Evolutionary conservation across 2,797 vertebrate species (phyloP), one percentile per base, ranked within the genome.

Genomic region (Enteromius thamalakanensis): DNA sequence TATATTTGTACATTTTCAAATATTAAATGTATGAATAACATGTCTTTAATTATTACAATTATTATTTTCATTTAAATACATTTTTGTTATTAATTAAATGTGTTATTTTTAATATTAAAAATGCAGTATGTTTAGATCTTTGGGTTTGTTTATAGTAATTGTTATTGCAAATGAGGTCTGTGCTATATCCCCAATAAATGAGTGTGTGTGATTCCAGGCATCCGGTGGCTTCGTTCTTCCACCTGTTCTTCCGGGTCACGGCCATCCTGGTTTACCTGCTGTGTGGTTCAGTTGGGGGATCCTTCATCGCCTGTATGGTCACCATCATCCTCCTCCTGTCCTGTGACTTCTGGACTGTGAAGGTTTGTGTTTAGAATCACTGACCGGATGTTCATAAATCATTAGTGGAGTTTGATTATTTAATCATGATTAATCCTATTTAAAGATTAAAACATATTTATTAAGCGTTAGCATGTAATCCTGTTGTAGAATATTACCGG

Each of bases 311-410:
- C 88, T 95, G 95, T 89, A 97, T 98, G 97, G 98, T 99, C 87
- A 93, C 95, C 10, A 97, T 98, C 87, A 98, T 99, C 92, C 95
- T 99, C 6, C 94, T 99, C 77, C 93, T 99, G 62, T 99, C 97
- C 0, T 97, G 96, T 91, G 98, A 99, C 95, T 99, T 99, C 91
- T 99, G 98, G 98, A 95, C 97, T 9, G 97, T 99, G 0, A 99
- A 99, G 96, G 97, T 98, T 86, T 70, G 80, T 64, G 89, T 45
- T 34, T 10, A 19, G 42, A 49, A 15, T 15, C 17, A 23, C 19
- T 14, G 47, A 21, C 12, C 21, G 23, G 67, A 2, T 40, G 14
- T 65, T 34, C 14, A 2, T 65, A 17, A 17, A 17, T 17, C 15
- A 65, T 32, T n/a, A n/a, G n/a, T n/a, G n/a, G n/a, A n/a, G n/a